Conservation (phyloP, 2,113 vertebrate genomes). For the Hyperopisus bebe region DNA sequence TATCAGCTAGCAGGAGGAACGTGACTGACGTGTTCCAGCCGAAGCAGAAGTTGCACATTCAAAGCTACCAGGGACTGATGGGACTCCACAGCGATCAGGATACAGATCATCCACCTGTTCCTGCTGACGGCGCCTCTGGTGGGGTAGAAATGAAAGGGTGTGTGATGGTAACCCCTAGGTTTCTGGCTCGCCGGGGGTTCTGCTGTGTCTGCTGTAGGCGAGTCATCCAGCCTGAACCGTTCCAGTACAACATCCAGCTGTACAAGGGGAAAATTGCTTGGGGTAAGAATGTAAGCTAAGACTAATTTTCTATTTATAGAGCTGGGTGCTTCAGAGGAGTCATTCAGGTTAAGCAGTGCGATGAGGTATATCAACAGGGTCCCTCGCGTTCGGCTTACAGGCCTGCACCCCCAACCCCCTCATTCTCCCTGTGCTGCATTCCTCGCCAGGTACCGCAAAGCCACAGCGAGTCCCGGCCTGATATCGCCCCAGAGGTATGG, state of each 20-base stretch:
- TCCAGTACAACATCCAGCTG: not conserved
- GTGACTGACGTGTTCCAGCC: not conserved
- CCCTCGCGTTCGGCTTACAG: not conserved
- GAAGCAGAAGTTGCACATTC: not conserved
- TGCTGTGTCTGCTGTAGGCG: not conserved
- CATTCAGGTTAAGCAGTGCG: not conserved
- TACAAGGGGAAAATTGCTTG: not conserved
- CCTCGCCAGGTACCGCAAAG: not conserved
- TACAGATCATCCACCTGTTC: not conserved
- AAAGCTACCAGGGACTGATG: not conserved
- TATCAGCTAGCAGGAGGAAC: not conserved
- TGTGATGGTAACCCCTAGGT: not conserved
- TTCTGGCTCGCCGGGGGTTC: not conserved
- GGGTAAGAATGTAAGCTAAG: not conserved
- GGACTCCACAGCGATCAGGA: not conserved
- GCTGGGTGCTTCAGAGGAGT: not conserved
- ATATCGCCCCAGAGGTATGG: not conserved
- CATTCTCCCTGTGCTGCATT: not conserved
- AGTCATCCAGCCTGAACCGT: not conserved
- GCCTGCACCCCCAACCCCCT: not conserved
- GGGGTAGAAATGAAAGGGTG: not conserved
- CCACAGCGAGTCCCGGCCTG: not conserved
- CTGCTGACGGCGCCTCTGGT: not conserved
- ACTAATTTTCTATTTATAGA: not conserved
- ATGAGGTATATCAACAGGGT: not conserved